Percentiles rank a stretch among this genome's conserved stretches.
Conservation (phyloP, 2,888 invertebrate species). For the Conops quadrifasciatus region DNA sequence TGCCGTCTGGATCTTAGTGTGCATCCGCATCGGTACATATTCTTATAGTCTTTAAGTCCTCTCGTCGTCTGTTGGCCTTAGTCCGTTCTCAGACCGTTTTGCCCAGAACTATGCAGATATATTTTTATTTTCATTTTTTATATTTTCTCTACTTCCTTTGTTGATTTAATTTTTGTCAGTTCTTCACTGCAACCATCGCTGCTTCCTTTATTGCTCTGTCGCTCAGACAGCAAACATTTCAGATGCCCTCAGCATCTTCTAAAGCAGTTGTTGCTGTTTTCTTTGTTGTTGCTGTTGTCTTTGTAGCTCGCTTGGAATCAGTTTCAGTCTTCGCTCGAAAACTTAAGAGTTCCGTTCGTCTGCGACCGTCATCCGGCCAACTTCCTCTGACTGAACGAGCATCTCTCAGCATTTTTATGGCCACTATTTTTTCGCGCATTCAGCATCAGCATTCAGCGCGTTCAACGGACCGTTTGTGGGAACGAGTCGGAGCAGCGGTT, state of each 20-base stretch:
- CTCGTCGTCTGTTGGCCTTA: background rate
- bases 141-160: slow-evolving; percentile 1
- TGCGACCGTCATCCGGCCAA: background rate
- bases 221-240: background rate
- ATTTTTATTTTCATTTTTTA: background rate
- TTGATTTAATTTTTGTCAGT: background rate
- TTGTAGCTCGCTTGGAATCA: too few species aligned
- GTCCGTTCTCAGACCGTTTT: background rate
- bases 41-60: background rate
- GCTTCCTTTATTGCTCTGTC: background rate
- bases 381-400: background rate
- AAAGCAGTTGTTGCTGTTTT: background rate
- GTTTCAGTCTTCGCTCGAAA: background rate
- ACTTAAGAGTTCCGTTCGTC: background rate
- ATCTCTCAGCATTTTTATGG: background rate
- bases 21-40: background rate
- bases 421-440: too few species aligned
- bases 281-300: background rate
- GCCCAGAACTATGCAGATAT: background rate
- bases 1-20: background rate
- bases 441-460: background rate
- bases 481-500: too few species aligned
- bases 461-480: background rate
- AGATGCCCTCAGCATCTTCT: background rate
- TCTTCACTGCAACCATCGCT: background rate